Evolutionary conservation across 1,140 invertebrate genomes (phyloP).

Genomic region (Anoplolepis gracilipes): DNA sequence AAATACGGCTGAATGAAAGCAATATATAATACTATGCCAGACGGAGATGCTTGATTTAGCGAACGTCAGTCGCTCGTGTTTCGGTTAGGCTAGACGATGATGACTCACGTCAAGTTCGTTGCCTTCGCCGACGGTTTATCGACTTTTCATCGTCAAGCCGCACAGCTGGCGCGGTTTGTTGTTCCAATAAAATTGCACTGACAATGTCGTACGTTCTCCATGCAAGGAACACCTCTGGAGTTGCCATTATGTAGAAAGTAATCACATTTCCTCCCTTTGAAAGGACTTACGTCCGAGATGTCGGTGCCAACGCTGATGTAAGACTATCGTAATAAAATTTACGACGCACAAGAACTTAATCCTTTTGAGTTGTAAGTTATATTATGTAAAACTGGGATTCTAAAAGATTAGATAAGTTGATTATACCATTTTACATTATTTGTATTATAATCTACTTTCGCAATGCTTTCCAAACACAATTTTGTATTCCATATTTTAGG

Average conservation of each 20-base stretch:
- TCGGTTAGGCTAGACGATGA: conserved; percentile 68
- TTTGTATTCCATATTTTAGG: not conserved
- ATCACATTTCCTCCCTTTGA: not conserved
- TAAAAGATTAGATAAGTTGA: not conserved
- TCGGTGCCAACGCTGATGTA: not conserved
- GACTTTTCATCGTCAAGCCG: conserved; percentile 71
- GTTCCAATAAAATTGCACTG: conserved; percentile 37
- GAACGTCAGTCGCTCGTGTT: conserved; percentile 47
- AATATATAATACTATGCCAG: conserved; percentile 4
- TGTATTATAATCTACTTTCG: not conserved
- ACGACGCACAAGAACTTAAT: not conserved
- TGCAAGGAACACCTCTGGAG: not conserved
- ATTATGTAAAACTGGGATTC: not conserved
- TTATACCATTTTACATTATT: not conserved
- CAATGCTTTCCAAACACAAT: not conserved
- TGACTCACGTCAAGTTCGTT: conserved; percentile 75
- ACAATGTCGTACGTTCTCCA: not conserved
- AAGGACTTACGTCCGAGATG: not conserved
- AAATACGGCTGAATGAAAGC: conserved; percentile 20
- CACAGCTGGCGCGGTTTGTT: conserved; percentile 50
- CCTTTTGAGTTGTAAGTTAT: not conserved
- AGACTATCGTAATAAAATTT: not conserved
- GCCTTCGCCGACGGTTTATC: conserved; percentile 73
- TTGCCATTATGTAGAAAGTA: not conserved
- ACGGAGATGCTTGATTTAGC: conserved; percentile 69